A percentile compares a stretch with the other conserved stretches of the same genome.
Evolutionary conservation across 2,888 invertebrate species (phyloP).

Genomic region (Saturnia pavonia): DNA sequence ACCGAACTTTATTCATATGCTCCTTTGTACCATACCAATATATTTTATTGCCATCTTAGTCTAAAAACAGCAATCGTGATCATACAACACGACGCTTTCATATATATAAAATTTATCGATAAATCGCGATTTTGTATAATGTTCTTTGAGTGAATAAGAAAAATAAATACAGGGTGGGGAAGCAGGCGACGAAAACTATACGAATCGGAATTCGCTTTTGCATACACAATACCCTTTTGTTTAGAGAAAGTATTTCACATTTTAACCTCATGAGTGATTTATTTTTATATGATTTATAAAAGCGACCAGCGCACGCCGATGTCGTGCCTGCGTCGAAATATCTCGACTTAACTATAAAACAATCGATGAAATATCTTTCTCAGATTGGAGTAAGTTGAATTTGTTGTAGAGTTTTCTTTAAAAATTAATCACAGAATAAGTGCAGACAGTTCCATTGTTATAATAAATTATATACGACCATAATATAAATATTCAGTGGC

Average conservation of each 20-base stretch:
- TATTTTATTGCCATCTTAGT: slow-evolving; percentile 51
- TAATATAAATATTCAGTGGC: not conserved
- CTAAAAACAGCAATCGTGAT: slow-evolving; percentile 73
- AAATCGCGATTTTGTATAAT: slow-evolving; percentile 61
- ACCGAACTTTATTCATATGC: slow-evolving; percentile 3
- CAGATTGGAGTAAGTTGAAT: slow-evolving; percentile 20
- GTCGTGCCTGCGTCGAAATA: slow-evolving; percentile 47
- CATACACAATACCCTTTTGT: slow-evolving; percentile 80
- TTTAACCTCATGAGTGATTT: slow-evolving; percentile 74
- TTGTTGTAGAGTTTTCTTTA: slow-evolving; percentile 10
- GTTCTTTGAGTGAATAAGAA: slow-evolving; percentile 60
- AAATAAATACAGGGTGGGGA: slow-evolving; percentile 52
- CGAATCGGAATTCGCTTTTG: slow-evolving; percentile 76
- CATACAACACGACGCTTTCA: slow-evolving; percentile 69
- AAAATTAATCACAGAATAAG: slow-evolving; percentile 19
- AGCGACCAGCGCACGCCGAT: slow-evolving; percentile 46
- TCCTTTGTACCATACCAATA: slow-evolving; percentile 27
- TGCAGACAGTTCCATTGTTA: slow-evolving; percentile 6
- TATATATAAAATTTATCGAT: slow-evolving; percentile 71
- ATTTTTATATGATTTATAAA: slow-evolving; percentile 78
- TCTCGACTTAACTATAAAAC: slow-evolving; percentile 20
- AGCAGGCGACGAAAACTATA: slow-evolving; percentile 80
- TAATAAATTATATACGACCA: not conserved
- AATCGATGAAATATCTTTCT: slow-evolving; percentile 22
- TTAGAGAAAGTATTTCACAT: slow-evolving; percentile 81